Evolutionary conservation across 2,113 vertebrate genomes (phyloP).

Genomic region (Vidua chalybeata): DNA sequence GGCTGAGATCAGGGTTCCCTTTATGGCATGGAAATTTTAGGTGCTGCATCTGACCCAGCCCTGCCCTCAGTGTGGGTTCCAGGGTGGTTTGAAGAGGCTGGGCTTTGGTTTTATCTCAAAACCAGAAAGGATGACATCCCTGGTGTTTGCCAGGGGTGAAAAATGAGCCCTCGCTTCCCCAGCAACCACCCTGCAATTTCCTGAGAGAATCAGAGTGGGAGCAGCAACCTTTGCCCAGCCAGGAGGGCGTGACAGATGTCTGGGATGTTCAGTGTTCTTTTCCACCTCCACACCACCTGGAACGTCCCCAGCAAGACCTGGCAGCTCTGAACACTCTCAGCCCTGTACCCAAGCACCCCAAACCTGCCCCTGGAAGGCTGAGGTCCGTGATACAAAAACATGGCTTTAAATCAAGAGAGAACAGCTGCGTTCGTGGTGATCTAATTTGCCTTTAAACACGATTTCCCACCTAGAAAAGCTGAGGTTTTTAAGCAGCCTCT

Average conservation of each 20-base stretch:
- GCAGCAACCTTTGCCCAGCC: not conserved
- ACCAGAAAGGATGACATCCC: not conserved
- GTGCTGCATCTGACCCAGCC: accelerated
- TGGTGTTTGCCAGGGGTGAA: not conserved
- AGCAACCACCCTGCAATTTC: not conserved
- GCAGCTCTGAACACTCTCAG: not conserved
- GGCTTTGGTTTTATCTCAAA: not conserved
- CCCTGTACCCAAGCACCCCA: not conserved
- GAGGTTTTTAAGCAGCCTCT: not conserved
- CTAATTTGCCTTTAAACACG: accelerated
- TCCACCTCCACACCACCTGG: not conserved
- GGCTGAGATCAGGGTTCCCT: not conserved
- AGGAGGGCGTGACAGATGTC: not conserved
- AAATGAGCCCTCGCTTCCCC: not conserved
- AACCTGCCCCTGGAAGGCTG: accelerated
- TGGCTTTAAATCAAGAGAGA: accelerated
- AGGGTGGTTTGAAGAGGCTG: not conserved
- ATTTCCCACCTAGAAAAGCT: not conserved
- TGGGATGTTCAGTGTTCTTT: not conserved
- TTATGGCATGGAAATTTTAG: accelerated
- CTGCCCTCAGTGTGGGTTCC: not conserved
- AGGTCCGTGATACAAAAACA: accelerated
- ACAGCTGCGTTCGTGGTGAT: accelerated
- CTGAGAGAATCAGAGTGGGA: not conserved
- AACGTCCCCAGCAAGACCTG: not conserved